Evolutionary conservation across 1,140 invertebrate genomes (phyloP).

Genomic region (Radopholus similis): DNA sequence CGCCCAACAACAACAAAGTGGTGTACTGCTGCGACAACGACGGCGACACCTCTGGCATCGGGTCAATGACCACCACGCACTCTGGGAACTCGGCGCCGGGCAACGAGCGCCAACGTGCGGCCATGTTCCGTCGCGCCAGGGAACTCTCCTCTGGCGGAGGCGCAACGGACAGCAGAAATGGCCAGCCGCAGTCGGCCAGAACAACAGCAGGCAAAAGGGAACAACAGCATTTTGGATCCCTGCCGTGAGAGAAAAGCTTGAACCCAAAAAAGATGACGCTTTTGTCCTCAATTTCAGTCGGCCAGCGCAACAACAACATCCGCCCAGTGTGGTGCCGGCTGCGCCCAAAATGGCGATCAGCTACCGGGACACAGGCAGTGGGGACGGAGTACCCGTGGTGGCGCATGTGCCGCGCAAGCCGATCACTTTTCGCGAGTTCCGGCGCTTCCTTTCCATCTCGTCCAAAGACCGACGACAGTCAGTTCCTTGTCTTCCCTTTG

Average conservation of each 20-base stretch:
- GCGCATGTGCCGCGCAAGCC: constrained; percentile 43
- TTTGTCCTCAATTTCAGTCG: not conserved
- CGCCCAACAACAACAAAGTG: constrained; percentile 6
- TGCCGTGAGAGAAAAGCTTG: too few relatives aligned
- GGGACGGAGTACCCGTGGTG: constrained; percentile 50
- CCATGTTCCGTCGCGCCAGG: constrained; percentile 27
- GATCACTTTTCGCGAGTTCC: constrained; percentile 48
- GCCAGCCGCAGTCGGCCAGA: not conserved
- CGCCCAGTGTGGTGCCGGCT: not conserved
- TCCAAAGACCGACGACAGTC: constrained; percentile 35
- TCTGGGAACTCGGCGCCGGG: constrained; percentile 23
- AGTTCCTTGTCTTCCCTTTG: constrained; percentile 33
- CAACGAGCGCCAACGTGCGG: constrained; percentile 19
- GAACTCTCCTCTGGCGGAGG: constrained; percentile 20
- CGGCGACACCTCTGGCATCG: constrained; percentile 39
- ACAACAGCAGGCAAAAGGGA: not conserved
- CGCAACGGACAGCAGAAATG: constrained; percentile 14
- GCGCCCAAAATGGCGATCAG: constrained; percentile 15
- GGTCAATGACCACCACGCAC: constrained; percentile 35
- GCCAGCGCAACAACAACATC: not conserved
- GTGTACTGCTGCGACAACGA: constrained; percentile 34
- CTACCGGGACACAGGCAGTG: constrained; percentile 4
- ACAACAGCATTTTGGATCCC: too few relatives aligned
- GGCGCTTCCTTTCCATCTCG: constrained; percentile 45
- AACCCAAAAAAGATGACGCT: not conserved